Evolutionary conservation across 2,797 vertebrate genomes (phyloP), one percentile per base, ranked within the genome.

Genomic region (Chaenodraco wilsoni): DNA sequence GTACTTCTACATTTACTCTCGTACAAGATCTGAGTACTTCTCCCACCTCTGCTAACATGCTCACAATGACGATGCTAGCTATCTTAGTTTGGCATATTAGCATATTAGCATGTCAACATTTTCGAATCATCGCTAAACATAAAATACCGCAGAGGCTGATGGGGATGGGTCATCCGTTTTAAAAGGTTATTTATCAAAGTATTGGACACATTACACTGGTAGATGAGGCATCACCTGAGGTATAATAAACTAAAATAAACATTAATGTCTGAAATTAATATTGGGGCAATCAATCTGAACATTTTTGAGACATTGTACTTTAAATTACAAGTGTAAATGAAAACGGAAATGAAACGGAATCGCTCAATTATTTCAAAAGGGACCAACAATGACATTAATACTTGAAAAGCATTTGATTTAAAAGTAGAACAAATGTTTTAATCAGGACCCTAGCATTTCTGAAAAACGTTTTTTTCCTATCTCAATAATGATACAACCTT

Each of bases 271-370:
- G 21, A 13, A 54, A 23, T 9, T 4, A 8, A 13, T 61, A 12
- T n/a, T 23, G 46, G 16, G 14, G 15, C 21, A 10, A 43, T 9
- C 8, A 19, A 45, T 55, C 2, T 12, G 19, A 57, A 14, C 7
- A 9, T 58, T 41, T 27, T 61, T 58, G 11, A 62, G 45, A 65
- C 9, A 46, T 65, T 65, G 52, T 41, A 46, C 33, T 37, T 37
- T 21, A 50, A 3, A 21, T 1, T 12, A 19, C 0, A 37, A 40
- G 10, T 40, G 27, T 43, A 4, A 13, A 50, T 37, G 33, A 37
- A 37, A 9, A 1, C 1, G 6, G 33, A 37, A 37, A 9, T 27
- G 27, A 37, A 6, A 6, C 33, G 2, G 33, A 37, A 37, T 37
- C 33, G 7, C 33, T 9, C 33, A 37, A 1, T 37, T 37, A 7